Evolutionary conservation across 2,113 vertebrate species (phyloP), one percentile per base, ranked within the genome.

Genomic region (Corythornis cristatus): DNA sequence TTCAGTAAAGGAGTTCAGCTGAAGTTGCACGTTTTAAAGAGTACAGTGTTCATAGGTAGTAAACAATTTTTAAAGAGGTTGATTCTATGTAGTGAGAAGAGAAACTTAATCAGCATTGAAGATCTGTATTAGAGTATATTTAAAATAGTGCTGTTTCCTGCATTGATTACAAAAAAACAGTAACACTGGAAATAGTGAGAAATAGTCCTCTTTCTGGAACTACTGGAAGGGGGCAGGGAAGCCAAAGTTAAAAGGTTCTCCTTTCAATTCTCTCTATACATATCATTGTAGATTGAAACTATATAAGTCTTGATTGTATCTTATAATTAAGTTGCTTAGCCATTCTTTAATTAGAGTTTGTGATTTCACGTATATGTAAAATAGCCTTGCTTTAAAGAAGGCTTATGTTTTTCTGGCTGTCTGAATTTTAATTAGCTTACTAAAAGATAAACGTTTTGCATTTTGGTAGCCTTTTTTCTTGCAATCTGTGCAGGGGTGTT

Each of bases 81-180:
- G 62, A 42, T 78, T 81, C 29, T 54, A 0, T 37, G 29, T 67
- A 53, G 22, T 13, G 8, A 22, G 50, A 40, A 93, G 50, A 45
- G 42, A 90, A 73, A 92, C 68, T 45, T 65, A 57, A 75, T 86
- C 74, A 88, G 8, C 31, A 12, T 28, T 53, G 58, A 57, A 72
- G 62, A 89, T 79, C 67, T 90, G 19, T 86, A 23, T 92, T 92
- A 75, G 6, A 3, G 16, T 65, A 33, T 74, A 17, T 22, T 96
- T 85, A 83, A 94, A 95, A 95, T 81, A 92, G 4, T 31, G 66
- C 85, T 94, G 80, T 81, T 93, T 93, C 81, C 80, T 86, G 51
- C 57, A 35, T 46, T 75, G 33, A 18, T 84, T 90, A 83, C 88
- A 84, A 92, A 95, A 85, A 86, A n/a, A 0, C 48, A 72, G 2